These are phyloP conservation scores for Sterna hirundo DNA, from an alignment of 2,113 vertebrate species.

Conservation along the genomic window DNA sequence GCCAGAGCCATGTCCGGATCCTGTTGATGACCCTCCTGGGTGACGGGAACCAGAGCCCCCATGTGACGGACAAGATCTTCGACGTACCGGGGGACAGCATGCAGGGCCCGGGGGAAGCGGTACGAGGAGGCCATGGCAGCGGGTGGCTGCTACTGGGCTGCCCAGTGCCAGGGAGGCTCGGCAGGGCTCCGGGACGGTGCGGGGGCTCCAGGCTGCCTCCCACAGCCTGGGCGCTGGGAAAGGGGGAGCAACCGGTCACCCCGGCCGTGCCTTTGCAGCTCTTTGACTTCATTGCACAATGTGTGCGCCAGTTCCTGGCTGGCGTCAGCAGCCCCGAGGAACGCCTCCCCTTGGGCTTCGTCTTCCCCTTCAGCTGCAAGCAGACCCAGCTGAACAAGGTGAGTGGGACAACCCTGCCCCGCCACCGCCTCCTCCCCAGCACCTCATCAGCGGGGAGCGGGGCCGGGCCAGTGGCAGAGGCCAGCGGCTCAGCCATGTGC, in stretches of 20 bases:
- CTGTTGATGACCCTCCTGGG: constrained; percentile 75
- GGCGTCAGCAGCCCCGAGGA: background rate
- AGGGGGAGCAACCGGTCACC: background rate
- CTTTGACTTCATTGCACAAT: constrained; percentile 84
- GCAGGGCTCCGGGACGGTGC: accelerated
- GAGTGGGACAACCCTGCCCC: background rate
- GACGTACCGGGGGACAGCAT: constrained; percentile 69
- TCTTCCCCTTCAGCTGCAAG: constrained; percentile 85
- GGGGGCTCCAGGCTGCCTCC: background rate
- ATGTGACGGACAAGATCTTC: constrained; percentile 71
- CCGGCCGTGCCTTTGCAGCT: constrained; percentile 64
- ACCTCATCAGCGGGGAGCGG: accelerated
- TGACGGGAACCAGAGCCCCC: constrained; percentile 25
- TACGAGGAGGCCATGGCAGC: constrained; percentile 7
- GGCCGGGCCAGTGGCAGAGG: accelerated
- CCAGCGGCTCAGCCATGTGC: accelerated
- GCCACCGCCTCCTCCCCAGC: background rate
- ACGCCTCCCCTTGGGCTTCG: constrained; percentile 81
- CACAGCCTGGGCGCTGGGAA: background rate
- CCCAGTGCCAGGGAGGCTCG: accelerated
- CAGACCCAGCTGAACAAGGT: constrained; percentile 83
- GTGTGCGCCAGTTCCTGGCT: constrained; percentile 75
- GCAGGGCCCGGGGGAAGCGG: constrained; percentile 77
- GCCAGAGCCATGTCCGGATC: constrained; percentile 76
- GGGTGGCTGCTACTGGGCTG: background rate